phyloP scores from a whole-genome alignment of 2,888 invertebrate genomes.

The Scaptomyza tumidula region DNA sequence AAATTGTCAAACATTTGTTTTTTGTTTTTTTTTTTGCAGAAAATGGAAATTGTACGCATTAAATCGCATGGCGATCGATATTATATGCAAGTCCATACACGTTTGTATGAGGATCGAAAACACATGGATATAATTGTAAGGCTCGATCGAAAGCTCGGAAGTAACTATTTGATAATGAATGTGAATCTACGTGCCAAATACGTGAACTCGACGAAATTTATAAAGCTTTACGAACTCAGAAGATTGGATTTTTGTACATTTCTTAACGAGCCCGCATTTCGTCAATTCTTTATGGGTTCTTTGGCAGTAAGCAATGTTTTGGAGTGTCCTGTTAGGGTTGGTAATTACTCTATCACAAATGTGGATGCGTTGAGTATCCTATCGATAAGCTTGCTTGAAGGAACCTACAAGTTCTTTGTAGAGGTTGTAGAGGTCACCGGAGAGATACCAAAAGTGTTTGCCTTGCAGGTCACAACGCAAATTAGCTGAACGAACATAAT shows the following conservation, averaged over 20 bases:
- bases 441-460: constrained; percentile 62
- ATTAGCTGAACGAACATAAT: constrained; percentile 7
- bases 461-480: constrained; percentile 60
- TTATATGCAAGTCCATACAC: constrained; percentile 39
- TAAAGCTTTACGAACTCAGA: constrained; percentile 41
- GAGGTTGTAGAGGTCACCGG: constrained; percentile 60
- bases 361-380: constrained; percentile 39
- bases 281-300: constrained; percentile 46
- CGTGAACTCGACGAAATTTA: constrained; percentile 3
- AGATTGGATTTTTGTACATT: constrained; percentile 62
- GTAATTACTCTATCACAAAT: constrained; percentile 52
- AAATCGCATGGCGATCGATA: constrained; percentile 38
- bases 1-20: background rate
- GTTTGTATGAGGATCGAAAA: constrained; percentile 37
- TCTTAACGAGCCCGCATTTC: constrained; percentile 39
- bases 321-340: constrained; percentile 51
- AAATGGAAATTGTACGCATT: constrained; percentile 23
- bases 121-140: constrained; percentile 46
- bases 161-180: constrained; percentile 65
- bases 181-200: constrained; percentile 40
- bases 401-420: constrained; percentile 59
- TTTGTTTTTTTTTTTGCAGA: constrained; percentile 14
- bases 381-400: constrained; percentile 33
- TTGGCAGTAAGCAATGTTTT: constrained; percentile 35
- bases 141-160: constrained; percentile 47